Evolutionary conservation across 1,140 invertebrate genomes (phyloP).

Genomic region (Drosophila simulans): DNA sequence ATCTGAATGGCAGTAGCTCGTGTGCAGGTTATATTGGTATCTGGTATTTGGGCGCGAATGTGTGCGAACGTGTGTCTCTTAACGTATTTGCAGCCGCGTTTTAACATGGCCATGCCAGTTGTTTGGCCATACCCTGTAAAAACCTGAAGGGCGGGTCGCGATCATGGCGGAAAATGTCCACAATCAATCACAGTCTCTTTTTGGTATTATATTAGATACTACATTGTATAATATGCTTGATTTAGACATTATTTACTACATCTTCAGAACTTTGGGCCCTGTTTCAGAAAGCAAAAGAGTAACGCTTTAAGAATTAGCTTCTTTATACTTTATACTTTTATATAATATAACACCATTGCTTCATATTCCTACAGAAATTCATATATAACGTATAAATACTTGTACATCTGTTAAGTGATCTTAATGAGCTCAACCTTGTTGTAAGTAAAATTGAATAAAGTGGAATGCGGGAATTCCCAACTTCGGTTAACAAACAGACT

Average conservation of each 20-base stretch:
- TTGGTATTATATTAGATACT: neutral
- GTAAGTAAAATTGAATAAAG: neutral
- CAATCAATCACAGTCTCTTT: neutral
- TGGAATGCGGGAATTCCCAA: no score
- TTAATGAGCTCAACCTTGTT: neutral
- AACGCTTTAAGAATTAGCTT: no score
- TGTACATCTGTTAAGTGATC: neutral
- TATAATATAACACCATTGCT: neutral
- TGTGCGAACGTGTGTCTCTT: conserved; percentile 22
- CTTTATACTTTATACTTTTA: no score
- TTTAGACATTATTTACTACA: no score
- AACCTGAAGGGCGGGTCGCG: neutral
- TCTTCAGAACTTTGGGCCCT: neutral
- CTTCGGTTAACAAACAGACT: no score
- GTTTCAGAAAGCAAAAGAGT: neutral
- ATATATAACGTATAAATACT: neutral
- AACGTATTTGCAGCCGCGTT: conserved; percentile 55
- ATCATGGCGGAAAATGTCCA: neutral
- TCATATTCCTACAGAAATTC: no score
- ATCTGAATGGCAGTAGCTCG: conserved; percentile 62
- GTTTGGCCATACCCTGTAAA: conserved; percentile 21
- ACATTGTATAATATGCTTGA: neutral
- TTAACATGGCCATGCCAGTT: conserved; percentile 43
- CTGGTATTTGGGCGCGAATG: conserved; percentile 18
- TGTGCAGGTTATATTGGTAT: conserved; percentile 50